A percentile compares a stretch with the other conserved stretches of the same genome.
These are phyloP conservation scores for Drosophila gaucha DNA, from an alignment of 2,888 invertebrate genomes.

Conservation along the genomic window DNA sequence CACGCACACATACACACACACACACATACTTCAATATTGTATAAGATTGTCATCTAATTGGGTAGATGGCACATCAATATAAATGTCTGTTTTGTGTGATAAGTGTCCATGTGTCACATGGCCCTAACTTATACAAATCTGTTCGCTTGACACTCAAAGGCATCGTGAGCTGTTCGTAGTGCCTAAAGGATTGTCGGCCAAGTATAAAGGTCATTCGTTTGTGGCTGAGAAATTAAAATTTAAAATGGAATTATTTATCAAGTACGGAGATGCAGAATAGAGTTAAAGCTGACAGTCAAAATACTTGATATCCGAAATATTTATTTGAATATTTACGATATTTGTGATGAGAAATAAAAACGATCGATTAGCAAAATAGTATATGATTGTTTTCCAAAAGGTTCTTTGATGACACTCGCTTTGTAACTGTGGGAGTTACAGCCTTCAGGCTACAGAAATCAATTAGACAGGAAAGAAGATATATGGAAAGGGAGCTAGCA, in stretches of 20 bases:
- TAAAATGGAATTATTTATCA: neutral
- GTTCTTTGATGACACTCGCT: too few species aligned
- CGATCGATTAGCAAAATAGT: too few species aligned
- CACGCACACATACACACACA: conserved; percentile 13
- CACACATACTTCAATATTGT: conserved; percentile 8
- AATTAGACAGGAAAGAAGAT: too few species aligned
- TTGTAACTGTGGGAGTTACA: too few species aligned
- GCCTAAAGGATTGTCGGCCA: conserved; percentile 22
- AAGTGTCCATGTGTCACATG: conserved; percentile 49
- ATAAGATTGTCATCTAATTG: conserved; percentile 47
- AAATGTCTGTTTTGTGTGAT: conserved; percentile 62
- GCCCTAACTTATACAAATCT: conserved; percentile 30
- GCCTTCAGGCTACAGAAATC: too few species aligned
- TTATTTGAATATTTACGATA: too few species aligned
- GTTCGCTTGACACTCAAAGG: conserved; percentile 12
- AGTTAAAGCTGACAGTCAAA: neutral
- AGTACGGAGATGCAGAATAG: neutral
- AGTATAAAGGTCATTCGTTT: conserved; percentile 9
- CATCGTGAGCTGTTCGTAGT: neutral
- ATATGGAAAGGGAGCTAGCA: too few species aligned
- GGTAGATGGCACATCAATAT: conserved; percentile 64
- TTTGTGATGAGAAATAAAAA: too few species aligned
- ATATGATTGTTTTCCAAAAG: too few species aligned
- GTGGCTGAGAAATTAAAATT: neutral
- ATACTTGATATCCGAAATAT: too few species aligned